Percentiles rank a stretch among this genome's conserved stretches.
Conservation (phyloP, 2,888 invertebrate genomes). For the Hypomecis atomaria region DNA sequence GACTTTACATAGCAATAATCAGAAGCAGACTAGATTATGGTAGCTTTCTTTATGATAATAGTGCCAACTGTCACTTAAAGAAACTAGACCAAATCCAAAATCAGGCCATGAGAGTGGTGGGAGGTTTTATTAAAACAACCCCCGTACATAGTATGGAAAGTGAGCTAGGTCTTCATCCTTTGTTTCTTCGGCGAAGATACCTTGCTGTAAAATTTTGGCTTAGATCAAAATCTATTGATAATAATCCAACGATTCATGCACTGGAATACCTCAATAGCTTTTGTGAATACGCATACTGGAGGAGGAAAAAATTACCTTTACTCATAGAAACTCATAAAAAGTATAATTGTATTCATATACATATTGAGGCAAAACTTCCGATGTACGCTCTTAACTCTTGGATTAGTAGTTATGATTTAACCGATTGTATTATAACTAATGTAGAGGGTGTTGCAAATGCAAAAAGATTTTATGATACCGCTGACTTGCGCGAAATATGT, state of each 20-base stretch:
- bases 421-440: background rate
- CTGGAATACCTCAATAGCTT: background rate
- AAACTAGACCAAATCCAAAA: slow-evolving; percentile 1
- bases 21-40: slow-evolving; percentile 5
- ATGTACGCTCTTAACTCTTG: background rate
- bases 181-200: background rate
- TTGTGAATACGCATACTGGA: no score
- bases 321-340: no score
- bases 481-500: background rate
- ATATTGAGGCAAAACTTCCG: background rate
- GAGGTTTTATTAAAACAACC: background rate
- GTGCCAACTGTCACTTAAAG: background rate
- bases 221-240: background rate
- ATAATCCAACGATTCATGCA: background rate
- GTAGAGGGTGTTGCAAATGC: background rate
- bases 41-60: slow-evolving; percentile 2
- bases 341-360: no score
- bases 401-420: slow-evolving; percentile 1
- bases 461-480: background rate
- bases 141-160: background rate
- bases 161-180: background rate
- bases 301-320: no score
- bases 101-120: background rate
- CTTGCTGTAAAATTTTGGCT: background rate
- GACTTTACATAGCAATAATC: slow-evolving; percentile 2